A percentile compares a stretch with the other conserved stretches of the same genome.
Conservation (phyloP, 2,113 vertebrate species). For the Platycercus adscitus region DNA sequence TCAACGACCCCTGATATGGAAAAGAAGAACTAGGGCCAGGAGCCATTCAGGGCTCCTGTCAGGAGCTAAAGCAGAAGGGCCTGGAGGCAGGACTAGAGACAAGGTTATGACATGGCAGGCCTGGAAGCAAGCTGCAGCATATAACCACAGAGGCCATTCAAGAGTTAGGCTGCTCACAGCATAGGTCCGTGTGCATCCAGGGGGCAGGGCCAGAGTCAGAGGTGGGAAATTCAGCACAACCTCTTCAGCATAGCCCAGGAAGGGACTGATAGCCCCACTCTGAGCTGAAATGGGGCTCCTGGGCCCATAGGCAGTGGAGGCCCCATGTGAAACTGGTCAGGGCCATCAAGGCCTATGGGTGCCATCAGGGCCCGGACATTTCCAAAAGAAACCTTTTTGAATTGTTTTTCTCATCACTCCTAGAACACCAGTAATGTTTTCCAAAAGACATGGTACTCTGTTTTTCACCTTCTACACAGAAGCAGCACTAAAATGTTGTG, state of each 20-base stretch:
- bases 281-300: neutral
- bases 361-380: neutral
- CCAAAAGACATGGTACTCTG: neutral
- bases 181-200: neutral
- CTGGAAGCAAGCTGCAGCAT: neutral
- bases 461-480: neutral
- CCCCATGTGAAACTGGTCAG: neutral
- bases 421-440: neutral
- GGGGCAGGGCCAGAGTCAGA: neutral
- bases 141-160: neutral
- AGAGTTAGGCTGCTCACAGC: too few relatives aligned
- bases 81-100: neutral
- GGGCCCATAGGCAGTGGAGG: rapidly evolving
- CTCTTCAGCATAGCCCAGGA: neutral
- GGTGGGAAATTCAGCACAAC: neutral
- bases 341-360: neutral
- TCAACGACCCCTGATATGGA: neutral
- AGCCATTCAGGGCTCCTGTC: neutral
- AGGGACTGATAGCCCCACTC: too few relatives aligned
- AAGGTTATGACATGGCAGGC: neutral
- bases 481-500: neutral
- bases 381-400: neutral
- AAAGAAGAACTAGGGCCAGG: neutral
- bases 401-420: neutral
- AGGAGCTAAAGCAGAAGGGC: neutral